A percentile compares a stretch with the other conserved stretches of the same genome.
phyloP scores from a whole-genome alignment of 2,888 invertebrate species.

The Neoascia interrupta region DNA sequence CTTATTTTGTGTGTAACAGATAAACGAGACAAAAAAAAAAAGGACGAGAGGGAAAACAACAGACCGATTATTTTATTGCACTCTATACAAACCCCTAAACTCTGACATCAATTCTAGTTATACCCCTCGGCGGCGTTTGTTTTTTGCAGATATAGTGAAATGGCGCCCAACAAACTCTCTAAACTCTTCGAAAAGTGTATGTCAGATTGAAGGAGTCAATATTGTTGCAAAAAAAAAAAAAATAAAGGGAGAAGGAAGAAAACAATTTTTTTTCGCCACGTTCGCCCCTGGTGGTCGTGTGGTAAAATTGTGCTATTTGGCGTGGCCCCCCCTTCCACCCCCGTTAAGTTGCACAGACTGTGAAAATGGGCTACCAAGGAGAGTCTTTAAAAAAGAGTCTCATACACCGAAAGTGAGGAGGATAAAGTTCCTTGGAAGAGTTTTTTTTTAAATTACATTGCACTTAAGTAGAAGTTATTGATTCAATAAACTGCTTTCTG shows the following conservation, averaged over 20 bases:
- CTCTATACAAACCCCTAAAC: conserved; percentile 62
- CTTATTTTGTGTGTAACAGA: conserved; percentile 64
- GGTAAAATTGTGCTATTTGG: conserved; percentile 44
- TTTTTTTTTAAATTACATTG: conserved; percentile 48
- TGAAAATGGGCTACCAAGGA: conserved; percentile 7
- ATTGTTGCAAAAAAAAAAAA: conserved; percentile 41
- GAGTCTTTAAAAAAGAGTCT: conserved; percentile 40
- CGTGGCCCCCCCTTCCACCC: conserved; percentile 33
- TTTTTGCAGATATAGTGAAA: conserved; percentile 20
- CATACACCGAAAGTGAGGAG: conserved; percentile 25
- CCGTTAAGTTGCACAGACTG: conserved; percentile 47
- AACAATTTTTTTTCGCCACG: conserved; percentile 17
- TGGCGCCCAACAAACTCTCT: conserved; percentile 42
- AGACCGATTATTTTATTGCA: conserved; percentile 67
- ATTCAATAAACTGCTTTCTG: conserved; percentile 59
- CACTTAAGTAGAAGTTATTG: conserved; percentile 65
- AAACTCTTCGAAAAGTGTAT: conserved; percentile 59
- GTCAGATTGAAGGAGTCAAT: conserved; percentile 67
- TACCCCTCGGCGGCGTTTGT: conserved; percentile 28
- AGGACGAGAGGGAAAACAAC: conserved; percentile 25
- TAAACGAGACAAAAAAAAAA: conserved; percentile 25
- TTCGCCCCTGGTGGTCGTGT: conserved; percentile 28
- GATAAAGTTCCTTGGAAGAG: conserved; percentile 49
- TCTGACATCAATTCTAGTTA: conserved; percentile 65
- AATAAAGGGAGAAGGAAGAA: conserved; percentile 1